Base-by-base conservation (phyloP, 2,888 invertebrate species). In the Xanthorhoe designata region DNA sequence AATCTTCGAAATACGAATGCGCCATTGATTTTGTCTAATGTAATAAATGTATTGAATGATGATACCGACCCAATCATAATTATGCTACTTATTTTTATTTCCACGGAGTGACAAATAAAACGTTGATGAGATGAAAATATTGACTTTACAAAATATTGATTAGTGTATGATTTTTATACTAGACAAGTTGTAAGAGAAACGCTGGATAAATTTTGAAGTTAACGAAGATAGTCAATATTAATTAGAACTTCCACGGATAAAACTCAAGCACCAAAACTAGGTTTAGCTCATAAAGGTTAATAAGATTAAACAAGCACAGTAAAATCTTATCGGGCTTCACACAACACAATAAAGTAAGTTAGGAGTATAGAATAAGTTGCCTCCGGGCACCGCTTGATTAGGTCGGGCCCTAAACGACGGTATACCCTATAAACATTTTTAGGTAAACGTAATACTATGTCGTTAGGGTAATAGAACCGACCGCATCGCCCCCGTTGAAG, bases 361-460 rank as follows among this genome's bases (percentile, higher is more conserved):
- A 66, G 64, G 59, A 72, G 69, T 75, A 75, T 70, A 78, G 78
- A 82, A 82, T 82, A 83, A 81, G 78, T 79, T 78, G 80, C 73
- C 69, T 75, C 74, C 75, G 82, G 82, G 78, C 82, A 77, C 78
- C 81, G 85, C 85, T 88, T 92, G 92, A 92, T 92, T 92, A 92
- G 86, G 80, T 85, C 79, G 83, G 85, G 80, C 76, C 76, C 74
- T 75, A 75, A 89, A 90, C 85, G 84, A 83, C 81, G 82, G 79
- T 80, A 83, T 81, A 80, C 76, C 83, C 87, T 80, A 87, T 89
- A 89, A 89, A 89, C 85, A 89, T 89, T 89, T 91, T 91, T 89
- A 89, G 90, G 90, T 89, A 88, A 89, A 88, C 84, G 90, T 90
- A 91, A 92, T 92, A 92, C 87, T 82, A 83, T 79, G 88, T 88